Evolutionary conservation across 2,888 invertebrate genomes (phyloP).

Genomic region (Acrobasis suavella): DNA sequence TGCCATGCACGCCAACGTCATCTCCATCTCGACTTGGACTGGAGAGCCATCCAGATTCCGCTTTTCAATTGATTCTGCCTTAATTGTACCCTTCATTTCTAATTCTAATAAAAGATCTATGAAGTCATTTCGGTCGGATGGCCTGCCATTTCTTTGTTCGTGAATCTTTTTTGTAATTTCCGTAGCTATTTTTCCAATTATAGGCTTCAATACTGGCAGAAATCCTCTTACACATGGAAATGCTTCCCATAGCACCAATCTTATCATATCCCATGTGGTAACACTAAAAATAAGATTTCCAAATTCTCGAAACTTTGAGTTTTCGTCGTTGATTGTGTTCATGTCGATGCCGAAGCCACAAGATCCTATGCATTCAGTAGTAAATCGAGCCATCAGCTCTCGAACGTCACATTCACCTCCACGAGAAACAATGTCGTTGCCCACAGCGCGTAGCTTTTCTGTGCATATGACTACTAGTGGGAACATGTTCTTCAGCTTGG

Average conservation of each 20-base stretch:
- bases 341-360: conserved; percentile 72
- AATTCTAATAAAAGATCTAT: conserved; percentile 67
- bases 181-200: conserved; percentile 57
- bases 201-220: conserved; percentile 49
- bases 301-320: conserved; percentile 64
- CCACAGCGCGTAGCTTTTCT: conserved; percentile 59
- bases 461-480: conserved; percentile 66
- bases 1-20: conserved; percentile 58
- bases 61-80: conserved; percentile 62
- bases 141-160: conserved; percentile 59
- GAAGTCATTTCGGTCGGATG: conserved; percentile 68
- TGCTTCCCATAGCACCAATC: conserved; percentile 50
- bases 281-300: conserved; percentile 66
- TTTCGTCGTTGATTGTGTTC: conserved; percentile 61
- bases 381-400: conserved; percentile 72
- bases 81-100: conserved; percentile 58
- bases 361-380: conserved; percentile 70
- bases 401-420: conserved; percentile 58
- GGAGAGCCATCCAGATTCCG: conserved; percentile 58
- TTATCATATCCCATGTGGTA: conserved; percentile 50
- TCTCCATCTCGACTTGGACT: conserved; percentile 55
- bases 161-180: conserved; percentile 51
- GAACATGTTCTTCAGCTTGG: conserved; percentile 71
- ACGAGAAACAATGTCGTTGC: conserved; percentile 50
- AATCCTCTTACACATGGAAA: conserved; percentile 59